phyloP scores from a whole-genome alignment of 2,113 vertebrate genomes.

The Chlorodrepanis virens region DNA sequence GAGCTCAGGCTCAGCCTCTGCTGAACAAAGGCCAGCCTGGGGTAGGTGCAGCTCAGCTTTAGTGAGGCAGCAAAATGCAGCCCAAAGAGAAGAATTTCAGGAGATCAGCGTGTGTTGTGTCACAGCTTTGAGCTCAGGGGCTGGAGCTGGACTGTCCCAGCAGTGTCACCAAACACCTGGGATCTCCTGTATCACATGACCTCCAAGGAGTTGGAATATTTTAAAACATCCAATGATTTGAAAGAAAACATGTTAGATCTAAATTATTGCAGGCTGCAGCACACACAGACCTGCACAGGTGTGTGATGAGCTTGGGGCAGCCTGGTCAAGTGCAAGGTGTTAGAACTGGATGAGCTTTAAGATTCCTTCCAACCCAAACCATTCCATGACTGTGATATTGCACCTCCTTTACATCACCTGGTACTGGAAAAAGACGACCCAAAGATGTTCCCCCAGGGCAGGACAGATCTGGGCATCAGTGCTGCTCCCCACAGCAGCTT shows the following conservation, averaged over 20 bases:
- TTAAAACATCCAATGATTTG: rapidly evolving
- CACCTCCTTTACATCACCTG: background rate
- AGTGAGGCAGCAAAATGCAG: background rate
- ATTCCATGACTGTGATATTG: rapidly evolving
- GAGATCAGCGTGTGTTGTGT: background rate
- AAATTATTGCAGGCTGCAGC: background rate
- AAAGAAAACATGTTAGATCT: rapidly evolving
- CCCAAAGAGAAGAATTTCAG: background rate
- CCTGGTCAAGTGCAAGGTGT: background rate
- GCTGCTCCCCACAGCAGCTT: background rate
- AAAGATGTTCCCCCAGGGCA: rapidly evolving
- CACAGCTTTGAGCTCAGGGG: background rate
- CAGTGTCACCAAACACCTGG: rapidly evolving
- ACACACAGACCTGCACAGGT: rapidly evolving
- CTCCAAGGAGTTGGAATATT: rapidly evolving
- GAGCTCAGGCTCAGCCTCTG: background rate
- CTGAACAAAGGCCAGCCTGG: background rate
- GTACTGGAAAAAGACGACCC: rapidly evolving
- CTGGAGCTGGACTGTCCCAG: rapidly evolving
- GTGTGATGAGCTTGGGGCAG: background rate
- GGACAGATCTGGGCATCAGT: background rate
- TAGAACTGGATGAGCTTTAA: background rate
- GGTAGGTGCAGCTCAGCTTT: background rate
- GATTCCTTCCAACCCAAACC: background rate
- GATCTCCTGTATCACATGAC: rapidly evolving